Base-by-base conservation (phyloP, 2,888 invertebrate genomes). In the Drosophila setosimentum region DNA sequence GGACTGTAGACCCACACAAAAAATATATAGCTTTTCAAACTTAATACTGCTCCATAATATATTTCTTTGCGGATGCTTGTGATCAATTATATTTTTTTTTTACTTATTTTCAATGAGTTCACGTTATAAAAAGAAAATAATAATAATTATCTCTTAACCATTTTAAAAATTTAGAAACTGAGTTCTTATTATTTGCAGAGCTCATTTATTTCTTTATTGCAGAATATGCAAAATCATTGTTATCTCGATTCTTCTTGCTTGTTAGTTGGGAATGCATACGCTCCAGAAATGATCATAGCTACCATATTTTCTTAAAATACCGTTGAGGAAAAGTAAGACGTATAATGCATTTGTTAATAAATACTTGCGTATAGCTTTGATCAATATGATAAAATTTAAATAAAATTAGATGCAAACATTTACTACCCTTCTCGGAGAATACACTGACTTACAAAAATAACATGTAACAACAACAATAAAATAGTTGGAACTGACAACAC, bases 1-100 rank as follows among this genome's bases (percentile, higher is more conserved):
- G 48, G 13, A 58, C 49, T 42, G 49, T n/a, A 48, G 29, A 58
- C 57, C 16, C 37, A n/a, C n/a, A 53, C 35, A 53, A 64, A 45
- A 3, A 13, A 24, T 16, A 3, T 10, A 10, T 4, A 40, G n/a
- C 18, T n/a, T 40, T n/a, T 40, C 10, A 0, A n/a, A 40, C n/a
- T 40, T 0, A 16, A 3, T 3, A 2, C 24, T 24, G 24, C 21
- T 2, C 2, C 21, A 3, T 0, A 24, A 45, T 16, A 8, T 24
- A 16, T 45, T 24, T n/a, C 0, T 2, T 7, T 16, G 3, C 0
- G 21, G 13, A 3, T 24, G 0, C 6, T 21, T 0, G 13, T 24
- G 13, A 0, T 4, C 16, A 45, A 8, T 4, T 16, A 16, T 45
- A 8, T 4, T 16, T 24, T 45, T 16, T 3, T 8, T 1, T 11